Evolutionary conservation across 1,140 invertebrate species (phyloP).

Genomic region (Oreohelix idahoensis): DNA sequence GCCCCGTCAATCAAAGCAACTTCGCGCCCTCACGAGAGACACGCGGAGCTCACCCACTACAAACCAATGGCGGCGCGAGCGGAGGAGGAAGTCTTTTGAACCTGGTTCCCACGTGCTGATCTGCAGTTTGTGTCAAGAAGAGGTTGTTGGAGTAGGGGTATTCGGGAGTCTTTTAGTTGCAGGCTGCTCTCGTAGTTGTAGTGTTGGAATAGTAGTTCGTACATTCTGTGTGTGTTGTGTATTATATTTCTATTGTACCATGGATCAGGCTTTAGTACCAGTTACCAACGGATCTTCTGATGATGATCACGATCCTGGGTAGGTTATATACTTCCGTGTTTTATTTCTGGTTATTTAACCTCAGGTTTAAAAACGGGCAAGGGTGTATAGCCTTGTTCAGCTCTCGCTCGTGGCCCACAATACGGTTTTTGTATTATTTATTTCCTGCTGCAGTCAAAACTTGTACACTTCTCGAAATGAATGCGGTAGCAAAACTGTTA

Average conservation of each 20-base stretch:
- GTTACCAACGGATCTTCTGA: conserved; percentile 25
- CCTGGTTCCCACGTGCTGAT: conserved; percentile 35
- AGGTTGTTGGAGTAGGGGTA: conserved; percentile 13
- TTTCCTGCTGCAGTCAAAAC: background rate
- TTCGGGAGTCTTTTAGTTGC: conserved; percentile 27
- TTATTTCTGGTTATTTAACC: background rate
- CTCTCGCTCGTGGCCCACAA: background rate
- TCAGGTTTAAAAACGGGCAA: background rate
- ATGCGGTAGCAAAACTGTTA: background rate
- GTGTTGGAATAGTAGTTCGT: conserved; percentile 30
- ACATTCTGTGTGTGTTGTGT: conserved; percentile 32
- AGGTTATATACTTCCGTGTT: background rate
- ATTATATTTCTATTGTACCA: conserved; percentile 5
- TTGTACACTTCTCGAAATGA: background rate
- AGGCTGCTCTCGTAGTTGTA: conserved; percentile 32
- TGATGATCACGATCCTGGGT: conserved; percentile 35
- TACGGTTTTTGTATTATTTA: background rate
- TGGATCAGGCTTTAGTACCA: conserved; percentile 35
- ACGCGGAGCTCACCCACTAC: conserved; percentile 14
- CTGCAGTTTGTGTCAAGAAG: conserved; percentile 6
- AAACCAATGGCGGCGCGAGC: conserved; percentile 33
- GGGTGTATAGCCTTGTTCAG: too few species aligned
- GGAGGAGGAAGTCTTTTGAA: conserved; percentile 10
- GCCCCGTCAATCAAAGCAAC: conserved; percentile 30
- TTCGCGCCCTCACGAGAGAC: conserved; percentile 11